phyloP scores from a whole-genome alignment of 2,888 invertebrate species.

The Dolichopus griseipennis region DNA sequence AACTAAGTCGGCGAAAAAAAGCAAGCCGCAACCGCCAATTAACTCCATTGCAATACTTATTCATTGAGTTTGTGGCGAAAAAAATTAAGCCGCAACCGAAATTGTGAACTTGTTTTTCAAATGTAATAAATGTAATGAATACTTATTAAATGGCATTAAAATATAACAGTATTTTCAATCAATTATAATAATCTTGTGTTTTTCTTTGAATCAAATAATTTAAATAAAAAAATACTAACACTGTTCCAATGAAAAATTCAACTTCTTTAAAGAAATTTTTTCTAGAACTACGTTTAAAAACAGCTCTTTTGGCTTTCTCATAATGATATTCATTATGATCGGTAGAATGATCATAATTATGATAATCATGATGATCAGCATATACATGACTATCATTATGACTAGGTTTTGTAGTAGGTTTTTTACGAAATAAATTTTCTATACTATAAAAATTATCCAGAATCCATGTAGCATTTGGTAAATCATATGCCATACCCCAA shows the following conservation, averaged over 20 bases:
- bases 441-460: constrained; percentile 38
- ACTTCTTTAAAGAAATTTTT: not conserved
- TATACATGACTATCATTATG: constrained; percentile 58
- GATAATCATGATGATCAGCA: not conserved
- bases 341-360: not conserved
- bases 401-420: constrained; percentile 33
- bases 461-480: constrained; percentile 50
- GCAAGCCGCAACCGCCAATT: too few species aligned
- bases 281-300: not conserved
- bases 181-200: too few species aligned
- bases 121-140: too few species aligned
- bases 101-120: too few species aligned
- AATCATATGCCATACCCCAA: constrained; percentile 60
- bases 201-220: too few species aligned
- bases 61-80: too few species aligned
- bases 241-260: not conserved
- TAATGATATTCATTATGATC: too few species aligned
- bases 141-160: too few species aligned
- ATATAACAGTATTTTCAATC: too few species aligned
- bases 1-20: too few species aligned
- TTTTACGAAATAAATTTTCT: constrained; percentile 16
- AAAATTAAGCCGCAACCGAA: too few species aligned
- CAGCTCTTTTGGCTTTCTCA: not conserved
- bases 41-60: too few species aligned
- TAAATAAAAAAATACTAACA: not conserved